phyloP scores from a whole-genome alignment of 2,888 invertebrate species.

The Folsomia candida region DNA sequence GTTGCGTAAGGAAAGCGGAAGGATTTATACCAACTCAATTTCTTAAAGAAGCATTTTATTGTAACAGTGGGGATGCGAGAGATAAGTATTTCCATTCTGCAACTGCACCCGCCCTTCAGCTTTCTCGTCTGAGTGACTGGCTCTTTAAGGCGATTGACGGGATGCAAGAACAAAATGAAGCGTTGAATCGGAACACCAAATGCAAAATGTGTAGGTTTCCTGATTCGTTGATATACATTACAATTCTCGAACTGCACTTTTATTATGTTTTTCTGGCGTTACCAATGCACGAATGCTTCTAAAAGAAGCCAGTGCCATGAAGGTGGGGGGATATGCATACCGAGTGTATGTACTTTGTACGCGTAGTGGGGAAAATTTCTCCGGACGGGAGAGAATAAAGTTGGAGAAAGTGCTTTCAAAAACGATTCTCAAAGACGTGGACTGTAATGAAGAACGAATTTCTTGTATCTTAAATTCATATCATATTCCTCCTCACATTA shows the following conservation, averaged over 20 bases:
- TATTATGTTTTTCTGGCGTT: not conserved
- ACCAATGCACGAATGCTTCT: not conserved
- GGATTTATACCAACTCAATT: not conserved
- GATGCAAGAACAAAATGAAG: not conserved
- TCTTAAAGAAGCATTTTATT: not conserved
- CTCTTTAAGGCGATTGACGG: not conserved
- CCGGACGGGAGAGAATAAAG: not conserved
- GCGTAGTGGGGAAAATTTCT: not conserved
- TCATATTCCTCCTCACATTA: not conserved
- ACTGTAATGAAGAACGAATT: not conserved
- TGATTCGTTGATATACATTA: not conserved
- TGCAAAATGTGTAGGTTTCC: not conserved
- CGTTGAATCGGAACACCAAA: conserved; percentile 6
- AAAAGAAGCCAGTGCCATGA: no score
- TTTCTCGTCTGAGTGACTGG: not conserved
- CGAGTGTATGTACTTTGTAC: not conserved
- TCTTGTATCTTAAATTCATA: not conserved
- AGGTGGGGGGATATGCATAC: no score
- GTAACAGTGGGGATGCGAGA: not conserved
- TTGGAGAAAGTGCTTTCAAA: not conserved
- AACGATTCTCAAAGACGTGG: not conserved
- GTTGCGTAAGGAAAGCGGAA: not conserved
- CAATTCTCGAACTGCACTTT: not conserved
- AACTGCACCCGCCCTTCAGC: not conserved
- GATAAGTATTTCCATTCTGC: not conserved